These are phyloP conservation scores for Thrips palmi DNA, from an alignment of 1,140 invertebrate genomes.

Conservation along the genomic window DNA sequence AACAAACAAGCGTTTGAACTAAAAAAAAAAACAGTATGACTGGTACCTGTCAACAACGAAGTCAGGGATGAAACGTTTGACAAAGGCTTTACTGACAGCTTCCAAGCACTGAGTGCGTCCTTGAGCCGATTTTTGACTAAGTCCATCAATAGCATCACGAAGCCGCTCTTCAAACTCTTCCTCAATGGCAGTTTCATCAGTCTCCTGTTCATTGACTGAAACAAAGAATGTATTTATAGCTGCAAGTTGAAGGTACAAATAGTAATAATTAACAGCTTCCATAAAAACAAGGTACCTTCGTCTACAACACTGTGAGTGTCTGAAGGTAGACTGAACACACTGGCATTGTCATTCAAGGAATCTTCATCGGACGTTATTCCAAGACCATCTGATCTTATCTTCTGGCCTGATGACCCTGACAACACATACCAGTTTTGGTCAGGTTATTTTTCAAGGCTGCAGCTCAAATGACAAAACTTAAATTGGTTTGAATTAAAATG, in stretches of 20 bases:
- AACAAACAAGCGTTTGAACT: background rate
- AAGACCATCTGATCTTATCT: conserved; percentile 10
- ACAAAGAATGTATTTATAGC: too few species aligned
- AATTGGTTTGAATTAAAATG: background rate
- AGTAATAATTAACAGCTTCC: background rate
- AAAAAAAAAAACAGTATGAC: background rate
- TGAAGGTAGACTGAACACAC: conserved; percentile 42
- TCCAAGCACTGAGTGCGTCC: conserved; percentile 54
- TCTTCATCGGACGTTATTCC: conserved; percentile 47
- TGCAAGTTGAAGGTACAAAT: background rate
- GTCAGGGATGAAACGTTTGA: conserved; percentile 59
- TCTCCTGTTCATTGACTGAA: conserved; percentile 24
- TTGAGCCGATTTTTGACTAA: conserved; percentile 69
- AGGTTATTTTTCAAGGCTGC: conserved; percentile 1
- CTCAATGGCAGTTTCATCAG: conserved; percentile 34
- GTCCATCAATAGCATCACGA: conserved; percentile 63
- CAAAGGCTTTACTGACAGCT: conserved; percentile 50
- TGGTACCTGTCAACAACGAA: conserved; percentile 46
- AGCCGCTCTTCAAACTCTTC: conserved; percentile 83
- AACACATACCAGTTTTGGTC: background rate
- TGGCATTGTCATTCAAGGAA: conserved; percentile 46
- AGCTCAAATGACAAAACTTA: background rate
- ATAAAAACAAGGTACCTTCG: conserved; percentile 23
- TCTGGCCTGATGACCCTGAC: conserved; percentile 5
- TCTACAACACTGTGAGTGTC: conserved; percentile 40